phyloP scores from a whole-genome alignment of 2,113 vertebrate genomes.

The Plotosus lineatus region DNA sequence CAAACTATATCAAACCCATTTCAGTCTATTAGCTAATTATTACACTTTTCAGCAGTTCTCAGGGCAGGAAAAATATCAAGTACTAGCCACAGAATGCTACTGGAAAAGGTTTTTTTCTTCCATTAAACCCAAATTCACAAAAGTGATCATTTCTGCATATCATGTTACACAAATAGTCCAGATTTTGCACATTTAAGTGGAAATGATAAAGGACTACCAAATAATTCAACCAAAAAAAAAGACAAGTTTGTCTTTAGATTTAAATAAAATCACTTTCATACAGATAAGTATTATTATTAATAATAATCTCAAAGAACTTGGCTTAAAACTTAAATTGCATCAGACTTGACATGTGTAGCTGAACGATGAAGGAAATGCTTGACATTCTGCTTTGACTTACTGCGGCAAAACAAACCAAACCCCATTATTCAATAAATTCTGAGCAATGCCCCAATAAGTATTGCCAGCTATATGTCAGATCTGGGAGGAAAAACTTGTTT shows the following conservation, averaged over 20 bases:
- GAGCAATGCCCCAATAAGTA: slow-evolving; percentile 37
- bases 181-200: background rate
- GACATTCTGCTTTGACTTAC: slow-evolving; percentile 50
- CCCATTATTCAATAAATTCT: slow-evolving; percentile 51
- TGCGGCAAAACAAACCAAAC: slow-evolving; percentile 52
- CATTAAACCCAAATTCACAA: background rate
- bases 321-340: slow-evolving; percentile 39
- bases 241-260: background rate
- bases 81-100: background rate
- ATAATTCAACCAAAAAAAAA: too few relatives aligned
- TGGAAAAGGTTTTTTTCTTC: background rate
- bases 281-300: slow-evolving; percentile 21
- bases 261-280: background rate
- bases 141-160: background rate
- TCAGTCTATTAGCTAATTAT: background rate
- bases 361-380: slow-evolving; percentile 51
- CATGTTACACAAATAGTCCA: background rate
- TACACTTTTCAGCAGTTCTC: slow-evolving; percentile 1
- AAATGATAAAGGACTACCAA: background rate
- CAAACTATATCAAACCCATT: background rate
- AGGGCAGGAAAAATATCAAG: background rate
- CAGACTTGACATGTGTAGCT: slow-evolving; percentile 49
- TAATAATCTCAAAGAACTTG: slow-evolving; percentile 28
- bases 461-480: slow-evolving; percentile 71
- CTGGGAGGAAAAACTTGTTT: slow-evolving; percentile 61